Evolutionary conservation across 2,888 invertebrate species (phyloP).

Genomic region (Branchinecta sandiegonensis): DNA sequence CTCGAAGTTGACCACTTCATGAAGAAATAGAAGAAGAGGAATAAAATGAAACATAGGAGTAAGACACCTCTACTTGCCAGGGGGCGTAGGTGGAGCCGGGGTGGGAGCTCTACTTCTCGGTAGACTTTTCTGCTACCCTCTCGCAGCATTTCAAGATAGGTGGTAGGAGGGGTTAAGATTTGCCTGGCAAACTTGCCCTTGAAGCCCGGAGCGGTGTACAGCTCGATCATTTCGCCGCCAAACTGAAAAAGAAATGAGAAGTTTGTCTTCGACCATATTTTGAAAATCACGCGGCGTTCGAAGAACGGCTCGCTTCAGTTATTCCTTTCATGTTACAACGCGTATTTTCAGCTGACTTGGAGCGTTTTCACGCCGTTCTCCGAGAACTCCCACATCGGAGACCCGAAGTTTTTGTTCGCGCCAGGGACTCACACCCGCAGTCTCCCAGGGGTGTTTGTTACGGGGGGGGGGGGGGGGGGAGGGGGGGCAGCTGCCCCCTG

Average conservation of each 20-base stretch:
- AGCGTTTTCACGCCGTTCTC: too few species aligned
- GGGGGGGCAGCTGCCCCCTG: too few species aligned
- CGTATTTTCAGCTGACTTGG: too few species aligned
- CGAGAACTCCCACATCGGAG: too few species aligned
- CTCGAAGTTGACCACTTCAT: not conserved
- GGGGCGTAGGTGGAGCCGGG: constrained; percentile 50
- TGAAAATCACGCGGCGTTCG: too few species aligned
- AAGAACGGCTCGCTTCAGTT: too few species aligned
- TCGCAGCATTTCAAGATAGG: constrained; percentile 23
- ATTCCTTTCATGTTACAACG: too few species aligned
- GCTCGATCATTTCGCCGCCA: constrained; percentile 45
- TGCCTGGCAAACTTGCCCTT: constrained; percentile 48
- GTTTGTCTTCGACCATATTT: not conserved
- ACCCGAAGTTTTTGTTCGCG: too few species aligned
- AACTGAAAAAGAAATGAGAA: constrained; percentile 44
- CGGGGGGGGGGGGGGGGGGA: too few species aligned
- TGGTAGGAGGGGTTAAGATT: constrained; percentile 44
- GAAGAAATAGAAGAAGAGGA: not conserved
- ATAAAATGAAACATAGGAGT: not conserved
- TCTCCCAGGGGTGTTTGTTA: too few species aligned
- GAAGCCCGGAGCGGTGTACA: constrained; percentile 50
- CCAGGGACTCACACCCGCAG: too few species aligned
- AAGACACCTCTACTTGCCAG: constrained; percentile 43
- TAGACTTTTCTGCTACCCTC: constrained; percentile 36
- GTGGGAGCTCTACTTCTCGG: constrained; percentile 48